phyloP scores from a whole-genome alignment of 2,888 invertebrate species.

The Cosmopolites sordidus region DNA sequence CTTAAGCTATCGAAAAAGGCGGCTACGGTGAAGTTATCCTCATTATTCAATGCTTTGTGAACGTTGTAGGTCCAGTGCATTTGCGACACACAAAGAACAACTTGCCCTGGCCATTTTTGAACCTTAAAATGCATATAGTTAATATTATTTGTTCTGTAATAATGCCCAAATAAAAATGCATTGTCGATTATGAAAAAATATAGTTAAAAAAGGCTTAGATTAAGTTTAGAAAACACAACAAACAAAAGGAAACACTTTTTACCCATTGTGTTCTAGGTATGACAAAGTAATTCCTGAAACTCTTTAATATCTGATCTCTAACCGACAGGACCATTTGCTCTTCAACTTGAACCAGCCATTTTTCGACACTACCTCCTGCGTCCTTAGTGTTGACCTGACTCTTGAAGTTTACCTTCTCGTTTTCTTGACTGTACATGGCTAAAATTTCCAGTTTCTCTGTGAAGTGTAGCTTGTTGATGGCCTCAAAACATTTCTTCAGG shows the following conservation, averaged over 20 bases:
- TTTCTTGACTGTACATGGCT: constrained; percentile 73
- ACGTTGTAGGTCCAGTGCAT: constrained; percentile 81
- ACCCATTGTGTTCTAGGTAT: constrained; percentile 63
- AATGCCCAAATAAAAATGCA: background rate
- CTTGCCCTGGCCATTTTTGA: constrained; percentile 53
- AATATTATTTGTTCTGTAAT: background rate
- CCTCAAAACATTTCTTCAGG: constrained; percentile 84
- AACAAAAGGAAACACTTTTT: background rate
- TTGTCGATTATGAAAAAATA: no score
- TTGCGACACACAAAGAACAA: constrained; percentile 73
- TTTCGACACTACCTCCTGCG: constrained; percentile 78
- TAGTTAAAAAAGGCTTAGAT: no score
- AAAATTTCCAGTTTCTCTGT: constrained; percentile 67
- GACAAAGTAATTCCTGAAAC: constrained; percentile 61
- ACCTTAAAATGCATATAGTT: constrained; percentile 21
- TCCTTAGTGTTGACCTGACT: constrained; percentile 47
- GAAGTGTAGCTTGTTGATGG: constrained; percentile 71
- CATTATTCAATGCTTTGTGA: constrained; percentile 61
- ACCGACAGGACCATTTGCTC: constrained; percentile 73
- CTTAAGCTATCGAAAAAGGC: constrained; percentile 53
- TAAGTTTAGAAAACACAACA: no score
- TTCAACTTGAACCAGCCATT: constrained; percentile 81
- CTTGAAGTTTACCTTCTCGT: constrained; percentile 60
- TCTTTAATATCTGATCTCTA: constrained; percentile 62
- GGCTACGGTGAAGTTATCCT: constrained; percentile 49